Conservation (phyloP, 1,140 invertebrate genomes). For the Drosophila ananassae region DNA sequence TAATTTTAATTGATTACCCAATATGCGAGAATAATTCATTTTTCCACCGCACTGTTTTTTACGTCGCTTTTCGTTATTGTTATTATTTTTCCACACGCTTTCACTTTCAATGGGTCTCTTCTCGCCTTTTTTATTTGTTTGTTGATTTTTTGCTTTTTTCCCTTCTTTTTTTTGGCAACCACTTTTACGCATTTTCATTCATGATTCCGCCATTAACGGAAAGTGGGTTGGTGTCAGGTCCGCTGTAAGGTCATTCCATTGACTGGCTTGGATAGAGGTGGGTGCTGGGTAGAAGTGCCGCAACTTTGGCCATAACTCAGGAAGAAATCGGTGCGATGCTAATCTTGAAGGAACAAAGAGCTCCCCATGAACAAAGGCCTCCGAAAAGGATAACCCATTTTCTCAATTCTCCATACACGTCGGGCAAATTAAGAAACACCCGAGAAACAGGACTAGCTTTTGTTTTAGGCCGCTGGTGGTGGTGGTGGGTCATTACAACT, state of each 20-base stretch:
- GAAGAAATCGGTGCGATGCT: constrained; percentile 44
- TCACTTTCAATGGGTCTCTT: constrained; percentile 49
- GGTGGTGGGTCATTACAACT: constrained; percentile 64
- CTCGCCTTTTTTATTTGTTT: constrained; percentile 14
- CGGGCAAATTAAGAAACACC: constrained; percentile 66
- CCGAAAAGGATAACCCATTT: constrained; percentile 23
- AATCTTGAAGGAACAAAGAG: constrained; percentile 74
- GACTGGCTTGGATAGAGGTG: constrained; percentile 11
- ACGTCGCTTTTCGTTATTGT: constrained; percentile 42
- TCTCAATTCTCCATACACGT: constrained; percentile 52
- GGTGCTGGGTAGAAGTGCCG: constrained; percentile 4
- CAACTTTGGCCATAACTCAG: constrained; percentile 58
- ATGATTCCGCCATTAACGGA: constrained; percentile 60
- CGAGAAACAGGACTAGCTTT: constrained; percentile 48
- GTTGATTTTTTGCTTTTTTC: not conserved
- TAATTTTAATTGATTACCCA: constrained; percentile 82
- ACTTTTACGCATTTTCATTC: constrained; percentile 68
- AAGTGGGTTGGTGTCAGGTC: not conserved
- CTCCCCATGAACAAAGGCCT: constrained; percentile 43
- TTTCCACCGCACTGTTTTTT: constrained; percentile 28
- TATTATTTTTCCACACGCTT: constrained; percentile 62
- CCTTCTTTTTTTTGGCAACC: constrained; percentile 27
- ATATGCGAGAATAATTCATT: constrained; percentile 70
- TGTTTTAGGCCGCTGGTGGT: constrained; percentile 40
- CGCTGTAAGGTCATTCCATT: constrained; percentile 56